Evolutionary conservation across 2,888 invertebrate species (phyloP), one percentile per base, ranked within the genome.

Genomic region (Clanis bilineata): DNA sequence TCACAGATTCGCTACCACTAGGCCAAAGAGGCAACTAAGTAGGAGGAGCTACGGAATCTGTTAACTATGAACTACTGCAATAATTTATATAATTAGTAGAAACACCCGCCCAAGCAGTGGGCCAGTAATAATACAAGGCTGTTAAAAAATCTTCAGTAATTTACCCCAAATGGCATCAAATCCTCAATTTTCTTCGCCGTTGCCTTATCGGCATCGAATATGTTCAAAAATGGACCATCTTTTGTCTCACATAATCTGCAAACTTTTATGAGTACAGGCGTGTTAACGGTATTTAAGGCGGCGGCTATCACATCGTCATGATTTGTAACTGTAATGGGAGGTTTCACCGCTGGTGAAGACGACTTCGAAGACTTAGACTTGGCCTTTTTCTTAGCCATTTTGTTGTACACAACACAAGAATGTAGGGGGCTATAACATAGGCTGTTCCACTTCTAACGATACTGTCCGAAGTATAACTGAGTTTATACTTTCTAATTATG

Each of bases 211-310:
- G 83, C 74, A 51, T 88, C 90, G 64, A 92, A 93, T 62, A 93
- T 92, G 62, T 92, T 88, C 7, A 91, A 79, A 63, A 92, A 93
- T 1, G 93, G 93, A 0, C 93, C 93, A 75, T 90, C 89, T 76
- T 88, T 90, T 43, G 82, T 70, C 69, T 89, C 93, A 64, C 93
- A 93, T 1, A 93, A 74, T 59, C 93, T 77, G 70, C 93, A 93
- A 18, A 91, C 78, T 79, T 91, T 92, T 60, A 84, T 62, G 39
- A 84, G 71, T 36, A 83, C 73, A 39, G 79, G 71, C 57, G 77
- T 79, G 54, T 76, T 74, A 9, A 72, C 68, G 12, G 80, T 62
- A 64, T 68, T 79, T 12, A 79, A 59, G 2, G 82, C 79, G 15
- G 80, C 76, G 1, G 82, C 71, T 61, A 82, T 77, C 15, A 76